Percentiles rank a stretch among this genome's conserved stretches.
These are phyloP conservation scores for Pseudomyrmex gracilis DNA, from an alignment of 1,140 invertebrate species.

Conservation along the genomic window DNA sequence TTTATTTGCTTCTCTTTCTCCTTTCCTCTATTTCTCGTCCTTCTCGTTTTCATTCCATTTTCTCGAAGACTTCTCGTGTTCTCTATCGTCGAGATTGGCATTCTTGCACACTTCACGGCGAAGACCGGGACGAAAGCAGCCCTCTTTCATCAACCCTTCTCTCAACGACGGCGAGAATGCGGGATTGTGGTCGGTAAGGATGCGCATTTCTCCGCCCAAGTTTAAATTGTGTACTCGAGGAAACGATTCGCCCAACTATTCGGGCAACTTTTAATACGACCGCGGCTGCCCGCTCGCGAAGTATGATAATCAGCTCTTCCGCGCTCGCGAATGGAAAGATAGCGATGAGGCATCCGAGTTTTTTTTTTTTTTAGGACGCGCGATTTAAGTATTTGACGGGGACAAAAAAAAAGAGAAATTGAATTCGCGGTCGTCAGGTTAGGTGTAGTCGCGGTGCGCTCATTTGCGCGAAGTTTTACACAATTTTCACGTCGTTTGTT, in stretches of 20 bases:
- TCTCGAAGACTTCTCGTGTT: conserved; percentile 62
- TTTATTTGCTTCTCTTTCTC: conserved; percentile 17
- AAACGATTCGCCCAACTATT: conserved; percentile 76
- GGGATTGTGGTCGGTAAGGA: conserved; percentile 46
- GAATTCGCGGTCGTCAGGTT: neutral
- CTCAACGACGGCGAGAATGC: conserved; percentile 49
- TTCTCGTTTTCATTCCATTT: conserved; percentile 45
- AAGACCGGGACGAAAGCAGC: conserved; percentile 51
- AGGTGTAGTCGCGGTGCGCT: neutral
- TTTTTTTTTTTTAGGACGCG: neutral
- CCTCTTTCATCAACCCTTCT: conserved; percentile 60
- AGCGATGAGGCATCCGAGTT: neutral
- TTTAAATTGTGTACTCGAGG: conserved; percentile 77
- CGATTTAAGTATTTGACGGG: neutral
- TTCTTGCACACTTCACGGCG: conserved; percentile 69
- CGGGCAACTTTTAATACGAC: conserved; percentile 74
- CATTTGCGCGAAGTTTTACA: no score
- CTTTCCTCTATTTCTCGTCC: conserved; percentile 1
- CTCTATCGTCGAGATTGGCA: conserved; percentile 73
- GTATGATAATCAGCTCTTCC: conserved; percentile 50
- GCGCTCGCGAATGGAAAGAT: neutral
- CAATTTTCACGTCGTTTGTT: no score
- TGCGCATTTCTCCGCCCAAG: conserved; percentile 59
- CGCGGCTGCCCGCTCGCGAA: conserved; percentile 20
- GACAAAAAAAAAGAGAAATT: conserved; percentile 2